Base-by-base conservation (phyloP, 1,140 invertebrate genomes). In the Ostrea edulis region DNA sequence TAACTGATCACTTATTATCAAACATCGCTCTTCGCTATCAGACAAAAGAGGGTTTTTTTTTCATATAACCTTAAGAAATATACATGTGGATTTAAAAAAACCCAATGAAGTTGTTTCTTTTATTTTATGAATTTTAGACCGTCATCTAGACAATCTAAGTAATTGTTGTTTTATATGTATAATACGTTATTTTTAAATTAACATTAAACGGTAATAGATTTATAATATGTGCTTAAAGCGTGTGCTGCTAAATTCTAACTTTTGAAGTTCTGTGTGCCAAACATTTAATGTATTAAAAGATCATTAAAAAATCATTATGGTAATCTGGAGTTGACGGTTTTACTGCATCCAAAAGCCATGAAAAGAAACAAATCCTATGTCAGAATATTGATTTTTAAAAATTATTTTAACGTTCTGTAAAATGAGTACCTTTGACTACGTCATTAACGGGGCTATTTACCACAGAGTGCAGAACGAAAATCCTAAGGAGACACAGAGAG, bases 231-330 rank as follows among this genome's bases (percentile, higher is more conserved):
- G 22, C 2, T 25, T 25, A 14, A 77, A 29, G 68, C 25, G 25
- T 4, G 58, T 62, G 9, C 4, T 35, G 25, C 29, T 25, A 29
- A 35, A 11, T 77, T 77, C 35, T 77, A 77, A 77, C 68, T 29
- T 77, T 77, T 77, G 68, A 77, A 77, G 68, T 29, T 77, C 68
- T 77, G 22, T 77, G 68, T 29, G 25, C 25, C 68, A 77, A 29
- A 35, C 25, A 25, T 29, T 77, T 29, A 71, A 77, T 25, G 25
- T 35, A 14, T 77, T 9, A 29, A 44, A 11, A 35, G 9, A 44
- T 44, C 35, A 44, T 44, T 44, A 44, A 44, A 44, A 35, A 77
- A 77, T 35, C 68, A 35, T 29, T 77, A 77, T 35, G 7, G 11
- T 77, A 3, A 35, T 29, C 29, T 17, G 14, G 58, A 62, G 7